phyloP scores from a whole-genome alignment of 2,797 vertebrate species.

The Naso thynnoides region DNA sequence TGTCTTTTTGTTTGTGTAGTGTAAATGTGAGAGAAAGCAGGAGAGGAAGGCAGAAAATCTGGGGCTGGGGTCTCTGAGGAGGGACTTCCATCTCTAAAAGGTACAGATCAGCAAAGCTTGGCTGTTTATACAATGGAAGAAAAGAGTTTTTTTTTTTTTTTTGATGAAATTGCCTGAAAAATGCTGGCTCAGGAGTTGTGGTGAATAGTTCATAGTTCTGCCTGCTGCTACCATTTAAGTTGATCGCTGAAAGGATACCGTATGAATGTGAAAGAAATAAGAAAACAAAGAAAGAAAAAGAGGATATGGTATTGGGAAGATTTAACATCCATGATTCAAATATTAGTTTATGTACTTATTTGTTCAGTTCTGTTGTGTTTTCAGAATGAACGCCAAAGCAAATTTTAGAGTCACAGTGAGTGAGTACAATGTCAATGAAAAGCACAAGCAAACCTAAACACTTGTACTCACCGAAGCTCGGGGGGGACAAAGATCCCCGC shows the following conservation, averaged over 20 bases:
- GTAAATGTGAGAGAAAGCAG: conserved; percentile 50
- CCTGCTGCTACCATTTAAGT: conserved; percentile 36
- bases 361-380: neutral
- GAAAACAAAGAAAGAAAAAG: conserved; percentile 26
- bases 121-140: conserved; percentile 64
- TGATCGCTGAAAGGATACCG: conserved; percentile 44
- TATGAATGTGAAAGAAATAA: conserved; percentile 41
- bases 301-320: neutral
- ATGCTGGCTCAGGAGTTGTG: conserved; percentile 66
- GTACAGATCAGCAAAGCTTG: conserved; percentile 70
- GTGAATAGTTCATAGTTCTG: conserved; percentile 50
- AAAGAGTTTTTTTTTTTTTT: too few relatives aligned
- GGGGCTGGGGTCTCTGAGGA: conserved; percentile 55
- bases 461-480: neutral
- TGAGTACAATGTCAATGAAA: neutral
- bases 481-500: neutral
- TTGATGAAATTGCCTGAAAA: conserved; percentile 69
- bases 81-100: conserved; percentile 63
- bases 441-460: neutral
- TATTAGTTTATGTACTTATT: neutral
- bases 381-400: conserved; percentile 2
- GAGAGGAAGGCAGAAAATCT: conserved; percentile 22
- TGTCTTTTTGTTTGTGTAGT: conserved; percentile 69
- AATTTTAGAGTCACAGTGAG: neutral
- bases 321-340: conserved; percentile 8